phyloP scores from a whole-genome alignment of 2,888 invertebrate genomes.

The Polyploca ridens region DNA sequence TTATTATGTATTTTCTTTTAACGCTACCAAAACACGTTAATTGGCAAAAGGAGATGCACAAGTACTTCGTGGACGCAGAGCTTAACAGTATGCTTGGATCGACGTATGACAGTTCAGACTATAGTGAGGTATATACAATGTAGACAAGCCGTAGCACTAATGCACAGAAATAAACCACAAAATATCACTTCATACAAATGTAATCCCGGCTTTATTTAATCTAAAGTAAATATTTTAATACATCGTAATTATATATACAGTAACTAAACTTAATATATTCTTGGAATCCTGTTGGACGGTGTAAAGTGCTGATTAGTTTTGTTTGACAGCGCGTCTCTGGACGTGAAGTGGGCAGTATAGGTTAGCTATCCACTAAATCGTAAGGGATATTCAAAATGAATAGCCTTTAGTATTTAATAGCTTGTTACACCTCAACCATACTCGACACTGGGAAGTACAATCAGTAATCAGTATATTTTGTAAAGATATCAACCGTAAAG shows the following conservation, averaged over 20 bases:
- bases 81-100: slow-evolving; percentile 90
- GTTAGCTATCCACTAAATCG: not conserved
- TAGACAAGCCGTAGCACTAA: slow-evolving; percentile 39
- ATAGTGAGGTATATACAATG: slow-evolving; percentile 70
- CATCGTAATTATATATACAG: not conserved
- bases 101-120: slow-evolving; percentile 84
- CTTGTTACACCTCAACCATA: too few species aligned
- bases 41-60: slow-evolving; percentile 90
- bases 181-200: slow-evolving; percentile 31
- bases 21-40: slow-evolving; percentile 79
- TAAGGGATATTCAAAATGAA: not conserved
- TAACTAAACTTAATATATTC: slow-evolving; percentile 1
- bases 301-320: not conserved
- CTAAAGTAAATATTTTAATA: not conserved
- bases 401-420: too few species aligned
- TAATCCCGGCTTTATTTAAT: slow-evolving; percentile 14
- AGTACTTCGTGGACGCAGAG: slow-evolving; percentile 92
- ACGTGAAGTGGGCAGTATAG: not conserved
- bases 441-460: too few species aligned
- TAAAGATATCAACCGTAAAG: too few species aligned
- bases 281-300: not conserved
- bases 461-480: too few species aligned
- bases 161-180: slow-evolving; percentile 33
- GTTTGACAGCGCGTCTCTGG: not conserved
- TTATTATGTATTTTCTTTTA: slow-evolving; percentile 74